Evolutionary conservation across 1,140 invertebrate genomes (phyloP).

Genomic region (Laupala kohalensis): DNA sequence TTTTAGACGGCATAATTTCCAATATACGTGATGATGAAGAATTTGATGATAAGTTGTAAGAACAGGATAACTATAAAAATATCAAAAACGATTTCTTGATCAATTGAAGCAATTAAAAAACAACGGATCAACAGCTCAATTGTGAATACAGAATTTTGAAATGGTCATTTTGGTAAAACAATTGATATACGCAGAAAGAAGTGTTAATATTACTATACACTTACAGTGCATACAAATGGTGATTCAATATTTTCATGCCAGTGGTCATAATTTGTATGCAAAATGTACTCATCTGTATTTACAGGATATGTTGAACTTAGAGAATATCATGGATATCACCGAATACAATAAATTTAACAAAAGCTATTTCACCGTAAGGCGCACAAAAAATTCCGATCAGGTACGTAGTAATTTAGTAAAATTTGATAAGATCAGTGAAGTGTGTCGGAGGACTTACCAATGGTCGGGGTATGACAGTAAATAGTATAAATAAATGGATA

Average conservation of each 20-base stretch:
- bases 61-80: not conserved
- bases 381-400: too few relatives aligned
- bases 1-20: too few relatives aligned
- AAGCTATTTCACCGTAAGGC: too few relatives aligned
- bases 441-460: too few relatives aligned
- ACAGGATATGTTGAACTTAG: constrained; percentile 22
- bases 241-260: constrained; percentile 27
- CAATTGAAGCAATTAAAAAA: not conserved
- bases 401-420: too few relatives aligned
- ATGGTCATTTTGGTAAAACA: constrained; percentile 13
- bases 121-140: constrained; percentile 5
- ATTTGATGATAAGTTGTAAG: too few relatives aligned
- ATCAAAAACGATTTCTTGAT: not conserved
- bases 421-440: too few relatives aligned
- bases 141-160: constrained; percentile 18
- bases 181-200: constrained; percentile 21
- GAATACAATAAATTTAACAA: too few relatives aligned
- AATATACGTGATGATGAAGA: too few relatives aligned
- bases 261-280: constrained; percentile 25
- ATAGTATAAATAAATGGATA: too few relatives aligned
- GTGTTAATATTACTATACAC: constrained; percentile 25
- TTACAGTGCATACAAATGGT: constrained; percentile 20
- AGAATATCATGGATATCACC: not conserved
- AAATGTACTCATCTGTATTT: constrained; percentile 26
- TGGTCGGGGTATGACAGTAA: too few relatives aligned